phyloP scores from a whole-genome alignment of 2,888 invertebrate genomes.

The Acrocyrtus sp. region DNA sequence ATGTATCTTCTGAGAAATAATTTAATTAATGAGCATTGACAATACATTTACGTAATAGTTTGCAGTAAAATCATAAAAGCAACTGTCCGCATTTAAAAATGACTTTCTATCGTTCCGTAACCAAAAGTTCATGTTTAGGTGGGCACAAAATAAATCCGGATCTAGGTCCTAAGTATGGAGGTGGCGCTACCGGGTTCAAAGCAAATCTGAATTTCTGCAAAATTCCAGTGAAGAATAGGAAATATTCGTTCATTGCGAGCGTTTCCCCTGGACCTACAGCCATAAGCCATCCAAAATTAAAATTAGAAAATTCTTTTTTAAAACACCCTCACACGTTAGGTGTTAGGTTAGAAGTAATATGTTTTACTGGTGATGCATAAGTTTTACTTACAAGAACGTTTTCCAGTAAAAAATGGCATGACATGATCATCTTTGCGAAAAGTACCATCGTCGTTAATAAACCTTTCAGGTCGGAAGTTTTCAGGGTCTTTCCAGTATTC shows the following conservation, averaged over 20 bases:
- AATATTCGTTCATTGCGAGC: slow-evolving; percentile 59
- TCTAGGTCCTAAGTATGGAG: slow-evolving; percentile 58
- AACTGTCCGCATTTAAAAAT: too few relatives aligned
- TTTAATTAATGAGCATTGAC: too few relatives aligned
- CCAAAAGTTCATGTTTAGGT: slow-evolving; percentile 57
- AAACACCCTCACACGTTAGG: not conserved
- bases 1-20: too few relatives aligned
- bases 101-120: slow-evolving; percentile 32
- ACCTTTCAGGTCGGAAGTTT: slow-evolving; percentile 57
- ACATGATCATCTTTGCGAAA: slow-evolving; percentile 61
- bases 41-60: too few relatives aligned
- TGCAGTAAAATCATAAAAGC: too few relatives aligned
- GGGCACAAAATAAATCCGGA: slow-evolving; percentile 60
- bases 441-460: slow-evolving; percentile 47
- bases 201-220: slow-evolving; percentile 59
- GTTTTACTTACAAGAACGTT: slow-evolving; percentile 47
- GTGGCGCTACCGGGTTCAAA: slow-evolving; percentile 52
- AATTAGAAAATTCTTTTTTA: not conserved
- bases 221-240: slow-evolving; percentile 60
- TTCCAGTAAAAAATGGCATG: slow-evolving; percentile 63
- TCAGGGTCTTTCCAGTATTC: slow-evolving; percentile 59
- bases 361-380: not conserved
- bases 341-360: not conserved
- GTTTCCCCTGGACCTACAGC: slow-evolving; percentile 53
- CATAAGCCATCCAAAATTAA: not conserved